Percentiles rank a stretch among this genome's conserved stretches.
These are phyloP conservation scores for Scaptomyza hsui DNA, from an alignment of 1,140 invertebrate species.

Conservation along the genomic window DNA sequence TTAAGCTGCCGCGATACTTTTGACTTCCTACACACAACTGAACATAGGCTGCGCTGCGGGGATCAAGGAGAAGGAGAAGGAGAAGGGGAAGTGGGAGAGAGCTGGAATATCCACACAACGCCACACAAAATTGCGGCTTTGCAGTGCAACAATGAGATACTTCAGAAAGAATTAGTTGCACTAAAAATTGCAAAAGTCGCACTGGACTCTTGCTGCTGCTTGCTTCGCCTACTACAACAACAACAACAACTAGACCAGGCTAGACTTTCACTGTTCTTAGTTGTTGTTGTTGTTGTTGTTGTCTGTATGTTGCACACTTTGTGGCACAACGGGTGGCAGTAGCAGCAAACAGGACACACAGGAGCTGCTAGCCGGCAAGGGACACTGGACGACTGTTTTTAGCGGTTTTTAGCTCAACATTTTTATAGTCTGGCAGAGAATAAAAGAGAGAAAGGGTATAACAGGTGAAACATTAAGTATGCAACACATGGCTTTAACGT, in stretches of 20 bases:
- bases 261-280: constrained; percentile 60
- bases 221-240: not conserved
- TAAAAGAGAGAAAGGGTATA: not conserved
- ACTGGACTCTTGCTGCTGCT: constrained; percentile 29
- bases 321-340: constrained; percentile 45
- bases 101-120: constrained; percentile 37
- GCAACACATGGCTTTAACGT: not conserved
- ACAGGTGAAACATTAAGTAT: not conserved
- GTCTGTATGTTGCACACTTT: constrained; percentile 28
- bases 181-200: constrained; percentile 79
- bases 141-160: constrained; percentile 79
- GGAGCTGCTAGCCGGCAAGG: constrained; percentile 17
- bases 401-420: constrained; percentile 15
- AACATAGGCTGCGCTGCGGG: constrained; percentile 41
- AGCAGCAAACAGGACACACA: constrained; percentile 15
- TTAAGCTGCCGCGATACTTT: constrained; percentile 80
- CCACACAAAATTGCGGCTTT: constrained; percentile 80
- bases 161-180: constrained; percentile 82
- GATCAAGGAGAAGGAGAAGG: constrained; percentile 1
- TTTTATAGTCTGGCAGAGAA: not conserved
- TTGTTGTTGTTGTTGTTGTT: not conserved
- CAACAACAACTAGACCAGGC: constrained; percentile 15
- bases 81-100: not conserved
- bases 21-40: constrained; percentile 69
- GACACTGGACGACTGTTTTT: constrained; percentile 24